Base-by-base conservation (phyloP, 2,888 invertebrate species). In the Dryomyza anilis region DNA sequence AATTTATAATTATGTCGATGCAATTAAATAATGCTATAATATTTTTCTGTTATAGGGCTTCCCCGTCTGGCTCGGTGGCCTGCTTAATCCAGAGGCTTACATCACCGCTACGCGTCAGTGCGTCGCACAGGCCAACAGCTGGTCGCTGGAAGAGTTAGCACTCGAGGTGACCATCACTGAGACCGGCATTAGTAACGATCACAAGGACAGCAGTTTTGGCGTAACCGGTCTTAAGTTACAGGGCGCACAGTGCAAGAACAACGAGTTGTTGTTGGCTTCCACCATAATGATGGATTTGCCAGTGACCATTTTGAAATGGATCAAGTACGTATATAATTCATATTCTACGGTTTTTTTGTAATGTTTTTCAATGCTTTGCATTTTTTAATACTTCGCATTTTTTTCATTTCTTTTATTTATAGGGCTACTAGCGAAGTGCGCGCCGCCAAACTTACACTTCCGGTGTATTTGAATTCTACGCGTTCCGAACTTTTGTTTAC, bases 81-180 rank as follows among this genome's bases (percentile, higher is more conserved):
- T 99, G 63, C 89, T 99, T 75, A 98, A 98, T 83, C 98, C 99
- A 0, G 99, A 99, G 84, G 99, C 99, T 0, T 99, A 98, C 83
- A 95, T 99, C 72, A 99, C 99, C 0, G 99, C 99, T 5, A 99
- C 98, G 1, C 88, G 99, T 21, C 99, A 99, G 82, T 98, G 96
- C 83, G 96, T 99, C 52, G 98, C 98, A 0, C 96, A 96, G 81
- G 95, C 94, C 0, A 98, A 98, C 83, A 95, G 93, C 73, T 94
- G 94, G 94, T 97, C 98, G 0, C 87, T 99, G 50, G 99, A 99
- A 84, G 98, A 99, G 84, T 87, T 99, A 14, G 89, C 93, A 3
- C 58, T 83, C 14, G 81, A 88, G 81, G 88, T 88, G 62, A 88
- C 87, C 14, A 88, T 88, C 57, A 87, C 88, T 0, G 88, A 88